Conservation (phyloP, 2,888 invertebrate species). For the Digitonthophagus gazella region DNA sequence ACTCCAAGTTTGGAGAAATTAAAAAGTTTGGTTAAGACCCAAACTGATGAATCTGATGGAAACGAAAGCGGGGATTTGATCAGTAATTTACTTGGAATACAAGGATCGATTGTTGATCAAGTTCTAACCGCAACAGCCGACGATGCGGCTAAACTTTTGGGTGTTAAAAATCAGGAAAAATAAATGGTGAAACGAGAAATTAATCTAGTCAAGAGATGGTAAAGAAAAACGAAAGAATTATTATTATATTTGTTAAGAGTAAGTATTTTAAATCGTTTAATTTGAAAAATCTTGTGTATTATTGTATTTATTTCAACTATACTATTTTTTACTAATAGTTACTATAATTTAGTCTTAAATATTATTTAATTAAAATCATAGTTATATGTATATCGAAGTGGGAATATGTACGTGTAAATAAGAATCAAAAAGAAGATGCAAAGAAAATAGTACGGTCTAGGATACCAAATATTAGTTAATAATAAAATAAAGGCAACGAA, state of each 20-base stretch:
- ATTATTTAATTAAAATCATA: too few species aligned
- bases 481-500: background rate
- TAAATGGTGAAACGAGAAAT: background rate
- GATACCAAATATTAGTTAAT: conserved; percentile 48
- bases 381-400: too few species aligned
- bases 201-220: background rate
- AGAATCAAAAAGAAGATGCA: conserved; percentile 13
- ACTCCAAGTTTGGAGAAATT: conserved; percentile 45
- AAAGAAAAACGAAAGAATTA: conserved; percentile 18
- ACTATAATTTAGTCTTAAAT: background rate
- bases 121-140: conserved; percentile 77
- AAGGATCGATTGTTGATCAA: conserved; percentile 82
- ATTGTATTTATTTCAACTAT: background rate
- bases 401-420: too few species aligned
- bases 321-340: background rate
- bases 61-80: conserved; percentile 73
- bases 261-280: too few species aligned
- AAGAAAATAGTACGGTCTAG: conserved; percentile 50
- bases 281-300: too few species aligned
- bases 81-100: conserved; percentile 84
- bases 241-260: conserved; percentile 14
- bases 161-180: conserved; percentile 59
- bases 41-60: conserved; percentile 52
- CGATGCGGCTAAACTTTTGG: conserved; percentile 84
- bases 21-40: conserved; percentile 50